A percentile compares a stretch with the other conserved stretches of the same genome.
These are phyloP conservation scores for Ptilorrhoa leucosticta DNA, from an alignment of 2,113 vertebrate genomes.

Conservation along the genomic window DNA sequence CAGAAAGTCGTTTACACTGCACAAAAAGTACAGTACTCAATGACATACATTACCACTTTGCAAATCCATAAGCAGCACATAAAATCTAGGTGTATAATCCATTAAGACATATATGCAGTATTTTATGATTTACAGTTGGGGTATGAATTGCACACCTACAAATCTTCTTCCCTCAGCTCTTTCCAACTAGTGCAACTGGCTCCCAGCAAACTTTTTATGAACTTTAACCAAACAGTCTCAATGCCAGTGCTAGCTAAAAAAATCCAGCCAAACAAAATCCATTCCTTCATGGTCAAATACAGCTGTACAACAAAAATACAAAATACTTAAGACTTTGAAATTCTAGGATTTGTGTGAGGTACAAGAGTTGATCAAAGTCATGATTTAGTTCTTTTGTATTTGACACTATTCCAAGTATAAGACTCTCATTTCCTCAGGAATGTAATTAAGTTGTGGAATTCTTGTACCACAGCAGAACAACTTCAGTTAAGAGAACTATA, in stretches of 20 bases:
- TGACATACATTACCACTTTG: neutral
- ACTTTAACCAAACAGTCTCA: neutral
- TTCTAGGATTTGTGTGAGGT: neutral
- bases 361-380: neutral
- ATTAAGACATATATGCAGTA: neutral
- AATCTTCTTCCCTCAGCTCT: neutral
- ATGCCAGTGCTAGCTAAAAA: neutral
- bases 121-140: neutral
- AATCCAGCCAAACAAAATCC: neutral
- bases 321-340: neutral
- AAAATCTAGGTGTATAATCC: neutral
- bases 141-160: neutral
- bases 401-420: neutral
- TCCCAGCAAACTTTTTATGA: neutral
- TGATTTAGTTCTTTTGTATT: neutral
- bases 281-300: neutral
- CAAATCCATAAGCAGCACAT: neutral
- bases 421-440: slow-evolving; percentile 9
- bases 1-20: neutral
- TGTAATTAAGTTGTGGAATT: neutral
- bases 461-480: neutral
- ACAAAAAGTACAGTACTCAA: neutral
- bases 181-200: neutral
- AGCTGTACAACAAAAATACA: neutral
- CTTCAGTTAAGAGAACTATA: neutral